Conservation (phyloP, 2,797 vertebrate species). For the Pseudocheirus occidentalis region DNA sequence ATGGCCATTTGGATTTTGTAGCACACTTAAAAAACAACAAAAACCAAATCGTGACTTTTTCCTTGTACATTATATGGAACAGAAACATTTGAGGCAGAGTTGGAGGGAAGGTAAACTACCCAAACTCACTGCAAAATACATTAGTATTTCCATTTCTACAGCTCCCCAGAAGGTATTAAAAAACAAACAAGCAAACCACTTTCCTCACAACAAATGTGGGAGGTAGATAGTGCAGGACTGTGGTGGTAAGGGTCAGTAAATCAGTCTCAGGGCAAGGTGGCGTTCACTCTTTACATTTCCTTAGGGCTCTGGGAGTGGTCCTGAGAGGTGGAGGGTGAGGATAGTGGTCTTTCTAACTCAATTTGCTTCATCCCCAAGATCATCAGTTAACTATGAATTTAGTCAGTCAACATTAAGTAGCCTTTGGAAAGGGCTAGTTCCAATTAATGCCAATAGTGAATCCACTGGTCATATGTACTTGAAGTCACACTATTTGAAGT, state of each 20-base stretch:
- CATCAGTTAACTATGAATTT: neutral
- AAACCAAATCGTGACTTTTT: neutral
- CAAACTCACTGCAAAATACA: neutral
- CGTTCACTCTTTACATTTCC: neutral
- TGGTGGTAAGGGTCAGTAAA: neutral
- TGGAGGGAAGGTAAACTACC: neutral
- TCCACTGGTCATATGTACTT: neutral
- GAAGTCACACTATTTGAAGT: neutral
- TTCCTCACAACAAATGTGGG: neutral
- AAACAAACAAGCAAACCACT: neutral
- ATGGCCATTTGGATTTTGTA: neutral
- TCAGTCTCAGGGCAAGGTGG: neutral
- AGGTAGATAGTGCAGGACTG: neutral
- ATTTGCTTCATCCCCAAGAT: neutral
- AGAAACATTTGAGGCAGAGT: neutral
- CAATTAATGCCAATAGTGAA: neutral
- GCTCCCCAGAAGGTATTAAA: neutral
- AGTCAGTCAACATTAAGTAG: neutral
- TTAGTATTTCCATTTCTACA: neutral
- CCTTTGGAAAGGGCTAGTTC: neutral
- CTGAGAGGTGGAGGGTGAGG: neutral
- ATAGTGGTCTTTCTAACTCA: neutral
- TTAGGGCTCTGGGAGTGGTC: neutral
- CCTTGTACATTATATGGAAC: neutral
- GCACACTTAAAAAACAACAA: neutral